These are phyloP conservation scores for Sylvicola fuscatus DNA, from an alignment of 2,888 invertebrate genomes.

Conservation along the genomic window DNA sequence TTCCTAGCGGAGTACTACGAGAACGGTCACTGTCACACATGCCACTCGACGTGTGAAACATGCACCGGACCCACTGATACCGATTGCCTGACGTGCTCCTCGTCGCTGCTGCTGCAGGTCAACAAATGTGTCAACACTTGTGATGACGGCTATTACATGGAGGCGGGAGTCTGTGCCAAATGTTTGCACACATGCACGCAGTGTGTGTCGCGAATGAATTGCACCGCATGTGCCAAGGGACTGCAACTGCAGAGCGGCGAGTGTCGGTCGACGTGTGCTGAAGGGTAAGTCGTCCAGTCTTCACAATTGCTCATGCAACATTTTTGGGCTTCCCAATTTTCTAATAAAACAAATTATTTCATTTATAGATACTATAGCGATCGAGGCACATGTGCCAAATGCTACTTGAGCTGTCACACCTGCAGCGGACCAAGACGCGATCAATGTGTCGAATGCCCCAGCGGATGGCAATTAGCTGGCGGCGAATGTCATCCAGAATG, in stretches of 20 bases:
- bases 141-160: slow-evolving; percentile 51
- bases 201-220: slow-evolving; percentile 60
- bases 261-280: slow-evolving; percentile 60
- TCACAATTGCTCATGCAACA: background rate
- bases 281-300: slow-evolving; percentile 27
- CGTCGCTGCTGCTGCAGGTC: slow-evolving; percentile 49
- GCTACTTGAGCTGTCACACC: slow-evolving; percentile 66
- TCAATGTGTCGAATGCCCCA: slow-evolving; percentile 67
- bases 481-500: slow-evolving; percentile 74
- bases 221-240: slow-evolving; percentile 56
- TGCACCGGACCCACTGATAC: slow-evolving; percentile 57
- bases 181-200: slow-evolving; percentile 62
- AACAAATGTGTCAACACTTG: slow-evolving; percentile 56
- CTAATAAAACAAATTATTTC: slow-evolving; percentile 1
- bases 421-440: slow-evolving; percentile 68
- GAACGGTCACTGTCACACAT: slow-evolving; percentile 45
- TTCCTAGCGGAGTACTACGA: slow-evolving; percentile 51
- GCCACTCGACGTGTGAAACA: slow-evolving; percentile 61
- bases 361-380: slow-evolving; percentile 61
- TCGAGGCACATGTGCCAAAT: slow-evolving; percentile 59
- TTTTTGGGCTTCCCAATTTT: background rate
- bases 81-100: slow-evolving; percentile 54
- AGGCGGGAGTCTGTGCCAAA: slow-evolving; percentile 50
- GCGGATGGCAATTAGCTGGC: slow-evolving; percentile 60
- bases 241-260: slow-evolving; percentile 64